These are phyloP conservation scores for Notarius quadriscutis DNA, from an alignment of 2,113 vertebrate species.

Conservation along the genomic window DNA sequence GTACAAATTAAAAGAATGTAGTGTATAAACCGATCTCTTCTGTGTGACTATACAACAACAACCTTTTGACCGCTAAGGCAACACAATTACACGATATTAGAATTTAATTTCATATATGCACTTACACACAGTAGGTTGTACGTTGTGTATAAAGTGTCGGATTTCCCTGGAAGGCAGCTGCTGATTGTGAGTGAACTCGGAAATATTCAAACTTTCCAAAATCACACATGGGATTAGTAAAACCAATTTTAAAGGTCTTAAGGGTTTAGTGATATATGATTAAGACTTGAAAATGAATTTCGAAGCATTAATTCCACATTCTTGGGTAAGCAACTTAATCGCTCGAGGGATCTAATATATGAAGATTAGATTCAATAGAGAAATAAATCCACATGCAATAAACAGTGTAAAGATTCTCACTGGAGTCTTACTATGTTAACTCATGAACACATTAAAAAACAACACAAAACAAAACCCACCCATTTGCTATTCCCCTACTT, in stretches of 20 bases:
- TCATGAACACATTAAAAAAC: neutral
- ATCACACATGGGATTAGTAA: slow-evolving; percentile 12
- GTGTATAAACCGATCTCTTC: slow-evolving; percentile 22
- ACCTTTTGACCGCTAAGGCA: neutral
- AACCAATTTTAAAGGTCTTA: slow-evolving; percentile 6
- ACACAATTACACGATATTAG: neutral
- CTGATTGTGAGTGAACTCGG: neutral
- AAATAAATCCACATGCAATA: slow-evolving; percentile 14
- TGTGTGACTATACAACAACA: neutral
- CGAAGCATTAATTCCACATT: neutral
- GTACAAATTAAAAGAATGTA: slow-evolving; percentile 32
- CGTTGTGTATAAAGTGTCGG: neutral
- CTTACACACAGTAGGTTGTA: neutral
- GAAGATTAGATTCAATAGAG: neutral
- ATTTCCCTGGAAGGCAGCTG: neutral
- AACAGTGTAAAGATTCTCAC: neutral
- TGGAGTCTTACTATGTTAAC: neutral
- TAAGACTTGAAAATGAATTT: slow-evolving; percentile 19
- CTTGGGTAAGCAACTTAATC: slow-evolving; percentile 20
- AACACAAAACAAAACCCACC: neutral
- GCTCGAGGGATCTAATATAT: neutral
- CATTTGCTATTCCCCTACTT: neutral
- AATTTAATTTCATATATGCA: neutral
- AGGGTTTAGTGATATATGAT: neutral
- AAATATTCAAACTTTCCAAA: neutral